phyloP scores from a whole-genome alignment of 92 coral and sea anemone genomes.

The Phenganax stokvisi region DNA sequence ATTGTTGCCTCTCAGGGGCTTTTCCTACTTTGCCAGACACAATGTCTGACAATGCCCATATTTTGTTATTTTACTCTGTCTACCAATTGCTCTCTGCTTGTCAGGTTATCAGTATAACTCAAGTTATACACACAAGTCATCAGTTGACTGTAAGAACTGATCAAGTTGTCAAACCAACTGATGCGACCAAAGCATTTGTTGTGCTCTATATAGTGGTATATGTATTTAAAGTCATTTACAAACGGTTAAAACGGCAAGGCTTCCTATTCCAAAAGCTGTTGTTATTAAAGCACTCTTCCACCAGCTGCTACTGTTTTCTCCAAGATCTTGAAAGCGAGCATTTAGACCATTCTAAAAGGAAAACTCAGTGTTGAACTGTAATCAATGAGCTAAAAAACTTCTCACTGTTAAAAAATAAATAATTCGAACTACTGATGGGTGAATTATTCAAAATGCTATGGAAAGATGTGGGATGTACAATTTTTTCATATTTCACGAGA shows the following conservation, averaged over 20 bases:
- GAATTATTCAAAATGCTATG: too few relatives aligned
- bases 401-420: neutral
- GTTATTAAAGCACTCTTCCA: conserved; percentile 94
- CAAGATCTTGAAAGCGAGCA: conserved; percentile 19
- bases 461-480: too few relatives aligned
- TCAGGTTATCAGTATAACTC: neutral
- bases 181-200: neutral
- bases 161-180: neutral
- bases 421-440: neutral
- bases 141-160: neutral
- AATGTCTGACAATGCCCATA: too few relatives aligned
- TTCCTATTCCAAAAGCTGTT: conserved; percentile 83
- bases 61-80: neutral
- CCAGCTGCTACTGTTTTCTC: conserved; percentile 58
- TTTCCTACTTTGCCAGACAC: too few relatives aligned
- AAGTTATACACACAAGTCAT: neutral
- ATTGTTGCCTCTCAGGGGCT: neutral
- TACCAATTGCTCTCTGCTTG: neutral
- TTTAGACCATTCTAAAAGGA: conserved; percentile 22
- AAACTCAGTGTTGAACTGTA: neutral
- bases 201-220: neutral
- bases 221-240: conserved; percentile 50
- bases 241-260: conserved; percentile 86
- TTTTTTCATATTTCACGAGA: too few relatives aligned
- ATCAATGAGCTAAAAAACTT: neutral